Base-by-base conservation (phyloP, 2,888 invertebrate genomes). In the Amphimallon solstitiale region DNA sequence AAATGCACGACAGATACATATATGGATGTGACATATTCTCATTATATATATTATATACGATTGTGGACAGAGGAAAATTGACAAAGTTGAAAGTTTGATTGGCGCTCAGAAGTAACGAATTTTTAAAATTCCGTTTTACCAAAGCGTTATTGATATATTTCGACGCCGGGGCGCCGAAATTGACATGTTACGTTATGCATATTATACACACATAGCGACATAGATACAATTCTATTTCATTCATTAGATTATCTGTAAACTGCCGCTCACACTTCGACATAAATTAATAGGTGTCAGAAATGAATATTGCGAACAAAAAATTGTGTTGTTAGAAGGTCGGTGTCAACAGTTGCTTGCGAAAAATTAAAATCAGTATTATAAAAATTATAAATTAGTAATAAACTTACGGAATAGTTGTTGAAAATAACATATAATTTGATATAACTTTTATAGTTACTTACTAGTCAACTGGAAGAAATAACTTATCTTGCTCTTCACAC, bases 171-270 rank as follows among this genome's bases (percentile, higher is more conserved):
- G 12, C 23, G 2, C 21, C 14, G 7, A 21, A 40, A 40, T 23
- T 40, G 40, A 56, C 56, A 19, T 21, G 12, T 64, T 56, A 64
- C 54, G 56, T 46, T 54, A 52, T 49, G 21, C 51, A 60, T 21
- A 63, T 19, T 21, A 14, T 54, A 52, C 40, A 19, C 51, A 60
- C 19, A 63, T 19, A 17, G 12, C 17, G 51, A 65, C 61, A 61
- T 49, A 38, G 23, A 51, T 60, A 45, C 61, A 65, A 52, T 60
- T 65, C 61, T 65, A 65, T 61, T 60, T 60, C 61, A 65, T 65
- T 65, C 45, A 61, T 60, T 62, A 62, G n/a, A 23, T 40, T 56
- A 56, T 43, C 38, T 21, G 40, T 23, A 29, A 56, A 43, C 4
- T 43, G 56, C 15, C 40, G 14, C n/a, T 56, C 23, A 15, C 14